Evolutionary conservation across 1,140 invertebrate species (phyloP).

Genomic region (Drosophila lacteicornis): DNA sequence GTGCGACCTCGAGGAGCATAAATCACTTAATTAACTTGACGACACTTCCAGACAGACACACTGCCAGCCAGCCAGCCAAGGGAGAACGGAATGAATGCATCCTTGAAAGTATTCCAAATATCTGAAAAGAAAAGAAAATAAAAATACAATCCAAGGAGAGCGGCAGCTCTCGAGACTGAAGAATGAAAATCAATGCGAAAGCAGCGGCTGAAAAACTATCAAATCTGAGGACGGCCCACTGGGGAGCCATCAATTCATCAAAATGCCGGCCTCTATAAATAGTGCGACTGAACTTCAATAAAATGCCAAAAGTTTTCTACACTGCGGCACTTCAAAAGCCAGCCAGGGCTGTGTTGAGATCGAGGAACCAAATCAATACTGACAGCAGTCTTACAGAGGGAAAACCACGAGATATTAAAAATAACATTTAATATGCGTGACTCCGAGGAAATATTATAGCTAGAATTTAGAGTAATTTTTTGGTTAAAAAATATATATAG

Average conservation of each 20-base stretch:
- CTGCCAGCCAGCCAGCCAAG: constrained; percentile 1
- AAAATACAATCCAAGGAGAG: constrained; percentile 36
- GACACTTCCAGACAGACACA: constrained; percentile 57
- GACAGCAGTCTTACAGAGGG: constrained; percentile 42
- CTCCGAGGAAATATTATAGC: background rate
- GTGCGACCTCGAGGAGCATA: constrained; percentile 78
- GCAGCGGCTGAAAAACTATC: constrained; percentile 68
- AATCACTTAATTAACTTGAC: constrained; percentile 84
- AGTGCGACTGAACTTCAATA: constrained; percentile 73
- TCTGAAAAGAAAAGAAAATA: constrained; percentile 60
- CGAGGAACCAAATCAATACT: constrained; percentile 53
- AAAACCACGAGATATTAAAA: constrained; percentile 6
- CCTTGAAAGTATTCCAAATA: constrained; percentile 79
- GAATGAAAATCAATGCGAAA: constrained; percentile 69
- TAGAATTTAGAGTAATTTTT: too few species aligned
- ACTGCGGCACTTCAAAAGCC: constrained; percentile 62
- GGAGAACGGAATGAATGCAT: constrained; percentile 51
- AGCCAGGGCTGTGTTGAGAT: background rate
- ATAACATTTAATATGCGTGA: background rate
- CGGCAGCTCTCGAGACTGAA: constrained; percentile 6
- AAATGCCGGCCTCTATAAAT: constrained; percentile 69
- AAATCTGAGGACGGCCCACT: constrained; percentile 67
- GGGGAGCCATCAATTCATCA: constrained; percentile 81
- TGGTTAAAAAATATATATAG: too few species aligned
- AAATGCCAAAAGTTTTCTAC: constrained; percentile 69